Percentiles rank a stretch among this genome's conserved stretches.
Conservation (phyloP, 1,140 invertebrate species). For the Chironomus striatipennis region DNA sequence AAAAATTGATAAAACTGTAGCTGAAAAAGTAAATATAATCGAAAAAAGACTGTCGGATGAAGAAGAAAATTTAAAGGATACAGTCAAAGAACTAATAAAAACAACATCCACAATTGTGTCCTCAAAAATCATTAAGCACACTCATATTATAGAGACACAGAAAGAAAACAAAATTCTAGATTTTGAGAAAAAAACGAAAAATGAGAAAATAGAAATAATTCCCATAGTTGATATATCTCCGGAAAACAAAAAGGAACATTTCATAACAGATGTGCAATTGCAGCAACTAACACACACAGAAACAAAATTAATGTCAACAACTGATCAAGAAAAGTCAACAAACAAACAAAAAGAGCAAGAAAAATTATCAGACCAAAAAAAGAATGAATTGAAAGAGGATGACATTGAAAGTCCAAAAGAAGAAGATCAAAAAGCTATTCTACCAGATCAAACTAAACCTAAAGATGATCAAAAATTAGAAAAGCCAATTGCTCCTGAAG, state of each 20-base stretch:
- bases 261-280: not conserved
- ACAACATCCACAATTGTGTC: not conserved
- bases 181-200: not conserved
- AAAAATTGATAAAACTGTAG: constrained; percentile 1
- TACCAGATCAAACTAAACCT: not conserved
- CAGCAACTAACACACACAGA: not conserved
- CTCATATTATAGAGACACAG: not conserved
- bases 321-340: not conserved
- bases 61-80: not conserved
- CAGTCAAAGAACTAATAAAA: not conserved
- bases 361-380: not conserved
- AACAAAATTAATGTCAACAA: not conserved
- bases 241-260: not conserved
- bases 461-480: not conserved
- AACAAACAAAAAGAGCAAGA: not conserved
- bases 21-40: not conserved
- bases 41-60: not conserved
- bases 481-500: not conserved
- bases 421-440: not conserved
- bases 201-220: not conserved
- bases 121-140: not conserved
- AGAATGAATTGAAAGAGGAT: not conserved
- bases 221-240: not conserved
- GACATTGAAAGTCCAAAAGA: not conserved
- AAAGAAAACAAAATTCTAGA: not conserved